A percentile compares a stretch with the other conserved stretches of the same genome.
These are phyloP conservation scores for Invenusta paracnida DNA, from an alignment of 2,888 invertebrate genomes.

Conservation along the genomic window DNA sequence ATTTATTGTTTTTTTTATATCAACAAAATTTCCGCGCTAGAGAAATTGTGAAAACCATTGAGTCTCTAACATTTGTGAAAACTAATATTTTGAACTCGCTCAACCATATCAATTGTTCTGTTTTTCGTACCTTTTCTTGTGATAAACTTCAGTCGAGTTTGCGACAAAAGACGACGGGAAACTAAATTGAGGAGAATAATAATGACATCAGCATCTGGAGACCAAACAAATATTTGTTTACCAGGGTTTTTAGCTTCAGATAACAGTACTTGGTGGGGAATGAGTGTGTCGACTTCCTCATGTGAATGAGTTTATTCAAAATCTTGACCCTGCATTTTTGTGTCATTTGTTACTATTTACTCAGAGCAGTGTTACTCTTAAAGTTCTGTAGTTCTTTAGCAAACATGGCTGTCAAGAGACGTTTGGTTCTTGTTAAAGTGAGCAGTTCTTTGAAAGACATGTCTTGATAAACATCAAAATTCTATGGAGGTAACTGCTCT, in stretches of 20 bases:
- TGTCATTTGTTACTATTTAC: not conserved
- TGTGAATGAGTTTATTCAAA: not conserved
- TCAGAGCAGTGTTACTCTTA: not conserved
- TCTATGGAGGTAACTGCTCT: constrained; percentile 8
- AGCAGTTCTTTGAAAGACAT: constrained; percentile 52
- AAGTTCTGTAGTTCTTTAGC: not conserved
- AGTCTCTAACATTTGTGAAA: constrained; percentile 28
- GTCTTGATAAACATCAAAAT: not conserved
- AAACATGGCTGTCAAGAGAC: constrained; percentile 21
- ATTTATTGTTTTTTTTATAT: too few relatives aligned
- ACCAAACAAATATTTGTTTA: not conserved
- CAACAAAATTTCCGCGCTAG: too few relatives aligned
- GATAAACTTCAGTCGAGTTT: constrained; percentile 20
- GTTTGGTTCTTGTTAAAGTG: constrained; percentile 60
- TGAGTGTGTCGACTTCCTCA: not conserved
- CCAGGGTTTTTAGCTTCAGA: not conserved
- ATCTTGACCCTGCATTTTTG: not conserved
- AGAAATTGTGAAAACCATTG: not conserved
- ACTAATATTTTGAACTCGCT: constrained; percentile 37
- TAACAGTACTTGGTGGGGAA: not conserved
- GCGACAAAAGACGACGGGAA: not conserved
- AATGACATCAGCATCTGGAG: not conserved
- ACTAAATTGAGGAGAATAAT: not conserved
- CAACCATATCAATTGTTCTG: constrained; percentile 37
- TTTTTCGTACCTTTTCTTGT: constrained; percentile 41